Conservation (phyloP, 2,888 invertebrate species). For the Eubasilissa splendida region DNA sequence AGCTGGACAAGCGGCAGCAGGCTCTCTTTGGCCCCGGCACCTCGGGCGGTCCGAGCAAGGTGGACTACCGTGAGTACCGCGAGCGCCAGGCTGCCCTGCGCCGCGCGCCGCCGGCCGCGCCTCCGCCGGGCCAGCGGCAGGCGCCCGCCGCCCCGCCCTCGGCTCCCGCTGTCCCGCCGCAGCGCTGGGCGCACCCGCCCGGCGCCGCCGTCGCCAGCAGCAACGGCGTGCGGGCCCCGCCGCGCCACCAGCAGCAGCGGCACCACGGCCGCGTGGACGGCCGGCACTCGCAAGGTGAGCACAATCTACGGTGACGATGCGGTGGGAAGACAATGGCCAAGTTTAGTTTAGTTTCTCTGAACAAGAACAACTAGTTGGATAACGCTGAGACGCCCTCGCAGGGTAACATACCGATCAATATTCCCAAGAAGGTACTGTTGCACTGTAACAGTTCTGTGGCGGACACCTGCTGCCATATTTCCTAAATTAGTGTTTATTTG, state of each 20-base stretch:
- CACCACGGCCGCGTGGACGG: neutral
- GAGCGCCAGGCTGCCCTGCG: conserved; percentile 76
- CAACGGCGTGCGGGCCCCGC: conserved; percentile 59
- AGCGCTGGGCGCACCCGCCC: conserved; percentile 53
- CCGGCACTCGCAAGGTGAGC: conserved; percentile 2
- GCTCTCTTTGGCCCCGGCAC: conserved; percentile 62
- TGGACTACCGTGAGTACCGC: conserved; percentile 75
- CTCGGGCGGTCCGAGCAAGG: conserved; percentile 68
- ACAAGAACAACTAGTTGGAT: too few species aligned
- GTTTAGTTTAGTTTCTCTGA: too few species aligned
- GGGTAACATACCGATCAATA: too few species aligned
- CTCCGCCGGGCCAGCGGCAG: conserved; percentile 9
- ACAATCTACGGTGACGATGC: too few species aligned
- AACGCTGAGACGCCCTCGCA: too few species aligned
- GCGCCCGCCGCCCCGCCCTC: conserved; percentile 61
- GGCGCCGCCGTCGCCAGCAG: conserved; percentile 64
- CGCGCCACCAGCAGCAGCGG: neutral
- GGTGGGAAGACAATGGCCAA: too few species aligned
- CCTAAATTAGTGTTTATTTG: too few species aligned
- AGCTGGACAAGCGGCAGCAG: conserved; percentile 54
- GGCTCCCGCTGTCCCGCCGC: conserved; percentile 51
- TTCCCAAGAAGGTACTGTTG: too few species aligned
- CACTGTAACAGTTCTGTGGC: too few species aligned
- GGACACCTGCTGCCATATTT: too few species aligned
- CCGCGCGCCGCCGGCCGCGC: conserved; percentile 59